These are phyloP conservation scores for Danio kyathit DNA, from an alignment of 2,797 vertebrate species.

Conservation along the genomic window DNA sequence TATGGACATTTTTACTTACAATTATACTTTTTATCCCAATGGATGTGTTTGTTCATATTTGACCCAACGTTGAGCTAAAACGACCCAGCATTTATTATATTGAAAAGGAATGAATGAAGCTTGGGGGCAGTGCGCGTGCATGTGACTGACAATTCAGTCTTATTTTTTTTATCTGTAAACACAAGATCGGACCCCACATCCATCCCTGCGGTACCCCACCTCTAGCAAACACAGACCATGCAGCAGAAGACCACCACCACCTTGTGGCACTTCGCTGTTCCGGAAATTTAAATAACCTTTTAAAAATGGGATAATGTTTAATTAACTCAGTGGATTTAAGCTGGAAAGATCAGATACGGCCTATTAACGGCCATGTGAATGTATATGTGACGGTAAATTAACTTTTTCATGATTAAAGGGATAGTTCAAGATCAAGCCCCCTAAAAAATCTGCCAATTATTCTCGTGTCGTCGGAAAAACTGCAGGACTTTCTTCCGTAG, in stretches of 20 bases:
- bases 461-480: neutral
- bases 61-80: too few species aligned
- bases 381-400: neutral
- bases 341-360: neutral
- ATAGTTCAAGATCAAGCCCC: neutral
- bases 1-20: too few species aligned
- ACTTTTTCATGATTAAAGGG: neutral
- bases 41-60: too few species aligned
- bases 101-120: neutral
- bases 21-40: too few species aligned
- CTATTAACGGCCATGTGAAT: neutral
- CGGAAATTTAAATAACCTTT: neutral
- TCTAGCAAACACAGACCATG: neutral
- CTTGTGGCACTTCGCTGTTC: slow-evolving; percentile 26
- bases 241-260: slow-evolving; percentile 29
- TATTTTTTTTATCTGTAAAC: neutral
- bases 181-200: neutral
- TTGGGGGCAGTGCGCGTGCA: neutral
- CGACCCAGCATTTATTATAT: neutral
- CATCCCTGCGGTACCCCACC: neutral
- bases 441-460: neutral
- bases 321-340: neutral
- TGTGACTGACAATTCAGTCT: neutral
- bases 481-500: neutral
- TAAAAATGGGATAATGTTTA: neutral